Evolutionary conservation across 2,797 vertebrate genomes (phyloP), one percentile per base, ranked within the genome.

Genomic region (Pseudochaenichthys georgianus): DNA sequence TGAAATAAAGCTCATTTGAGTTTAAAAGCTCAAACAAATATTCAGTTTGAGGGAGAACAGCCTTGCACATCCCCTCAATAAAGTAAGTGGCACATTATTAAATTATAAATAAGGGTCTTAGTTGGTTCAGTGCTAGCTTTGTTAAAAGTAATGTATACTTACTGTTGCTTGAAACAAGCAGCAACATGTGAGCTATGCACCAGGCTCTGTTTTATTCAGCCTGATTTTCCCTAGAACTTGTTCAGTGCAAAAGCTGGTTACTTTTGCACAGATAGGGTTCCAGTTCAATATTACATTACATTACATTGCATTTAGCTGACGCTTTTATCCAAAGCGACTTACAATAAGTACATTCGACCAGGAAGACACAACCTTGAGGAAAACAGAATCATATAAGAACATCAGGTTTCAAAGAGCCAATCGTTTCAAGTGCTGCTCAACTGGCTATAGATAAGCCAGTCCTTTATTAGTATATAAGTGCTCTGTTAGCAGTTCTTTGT

Each of bases 1-100:
- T 80, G 73, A 82, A 80, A 77, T 72, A 45, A 86, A 78, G 65
- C 64, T 78, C 68, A 83, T 83, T 66, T 86, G 61, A 81, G 75
- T 66, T 57, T 85, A 77, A 82, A 77, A 63, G 41, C 78, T 80
- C 46, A 74, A 78, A 83, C 72, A 80, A 74, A 80, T 77, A 77
- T 58, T 73, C 62, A 75, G 60, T 75, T 75, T 76, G 38, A 34
- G 50, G 68, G 50, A 55, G 38, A 50, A n/a, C 69, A 74, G 64
- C 38, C 48, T 42, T 46, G n/a, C 17, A 12, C 48, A 34, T 41
- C 34, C 31, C 19, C 48, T 73, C 65, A 48, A 12, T 59, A 8
- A 47, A 79, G 21, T 46, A 43, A 61, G 21, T 55, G 75, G 48
- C 78, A 64, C 64, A 80, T 70, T 69, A 61, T 62, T 73, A 73